Evolutionary conservation across 2,888 invertebrate species (phyloP), one percentile per base, ranked within the genome.

Genomic region (Pristionchus exspectatus): DNA sequence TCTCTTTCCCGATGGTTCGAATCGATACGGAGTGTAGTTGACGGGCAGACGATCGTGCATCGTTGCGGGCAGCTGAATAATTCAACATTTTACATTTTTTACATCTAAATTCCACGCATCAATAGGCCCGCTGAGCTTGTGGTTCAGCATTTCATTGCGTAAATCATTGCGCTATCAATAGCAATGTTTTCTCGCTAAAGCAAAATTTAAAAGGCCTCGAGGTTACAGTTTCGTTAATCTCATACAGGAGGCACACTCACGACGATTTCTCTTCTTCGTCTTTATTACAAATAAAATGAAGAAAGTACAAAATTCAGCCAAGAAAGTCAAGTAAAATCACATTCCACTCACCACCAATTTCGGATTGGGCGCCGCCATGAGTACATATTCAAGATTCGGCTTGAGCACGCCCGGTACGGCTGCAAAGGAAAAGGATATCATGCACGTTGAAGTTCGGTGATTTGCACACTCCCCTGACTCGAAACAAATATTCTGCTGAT

Each of bases 11-110:
- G 59, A 59, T 33, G 77, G 77, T 21, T 77, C 77, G 77, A 44
- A 77, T 77, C 44, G 18, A 30, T 77, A 44, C 44, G 77, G 44
- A 12, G 21, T n/a, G 44, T 21, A 77, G 50, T 77, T 38, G 77
- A 77, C 44, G 14, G 18, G 38, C 5, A 77, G 5, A 21, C 77
- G 77, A 44, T 77, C 77, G 77, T 77, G 77, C 77, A 77, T 77
- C 38, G 44, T 12, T 5, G 77, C 44, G 1, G 77, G 77, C 50
- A 77, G 33, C 77, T 77, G 74, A 5, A 18, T 9, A 63, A 63
- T 63, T 21, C 14, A 59, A 59, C 21, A 0, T 12, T 18, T 59
- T 56, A 33, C n/a, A 12, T 30, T 16, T n/a, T 74, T 66, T 18
- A 74, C 38, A 33, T 14, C 14, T 38, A 38, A 74, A 38, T 66